Conservation (phyloP, 2,113 vertebrate genomes). For the Takifugu bimaculatus region DNA sequence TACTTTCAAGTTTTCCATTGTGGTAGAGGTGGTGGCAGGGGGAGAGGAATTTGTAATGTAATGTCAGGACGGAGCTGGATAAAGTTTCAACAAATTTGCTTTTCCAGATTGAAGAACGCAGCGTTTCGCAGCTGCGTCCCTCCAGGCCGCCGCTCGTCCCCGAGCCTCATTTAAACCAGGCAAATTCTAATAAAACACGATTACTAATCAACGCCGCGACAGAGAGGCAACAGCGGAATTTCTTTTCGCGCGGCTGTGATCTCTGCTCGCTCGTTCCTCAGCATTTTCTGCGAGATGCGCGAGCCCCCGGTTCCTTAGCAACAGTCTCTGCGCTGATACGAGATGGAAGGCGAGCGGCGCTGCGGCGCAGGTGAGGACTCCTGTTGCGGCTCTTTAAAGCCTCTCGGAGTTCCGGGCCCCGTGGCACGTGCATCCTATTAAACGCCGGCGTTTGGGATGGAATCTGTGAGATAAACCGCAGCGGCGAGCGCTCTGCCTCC, state of each 20-base stretch:
- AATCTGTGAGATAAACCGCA: not conserved
- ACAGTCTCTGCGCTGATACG: slow-evolving; percentile 76
- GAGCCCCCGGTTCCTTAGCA: slow-evolving; percentile 77
- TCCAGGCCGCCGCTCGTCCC: too few relatives aligned
- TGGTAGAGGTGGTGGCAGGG: not conserved
- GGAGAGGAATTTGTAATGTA: not conserved
- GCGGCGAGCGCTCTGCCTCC: not conserved
- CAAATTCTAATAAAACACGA: not conserved
- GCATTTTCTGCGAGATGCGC: slow-evolving; percentile 63
- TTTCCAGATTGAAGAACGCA: too few relatives aligned
- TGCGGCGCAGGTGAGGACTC: slow-evolving; percentile 66
- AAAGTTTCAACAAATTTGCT: not conserved
- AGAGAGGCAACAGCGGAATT: slow-evolving; percentile 28
- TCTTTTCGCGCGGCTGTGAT: slow-evolving; percentile 49
- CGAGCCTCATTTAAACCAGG: not conserved
- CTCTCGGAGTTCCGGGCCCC: slow-evolving; percentile 16
- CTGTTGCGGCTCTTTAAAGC: slow-evolving; percentile 40
- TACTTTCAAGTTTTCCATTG: not conserved
- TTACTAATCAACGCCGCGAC: slow-evolving; percentile 39
- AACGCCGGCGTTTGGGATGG: not conserved
- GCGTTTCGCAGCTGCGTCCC: too few relatives aligned
- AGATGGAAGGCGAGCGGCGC: slow-evolving; percentile 65
- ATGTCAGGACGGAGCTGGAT: not conserved
- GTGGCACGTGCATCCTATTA: slow-evolving; percentile 5
- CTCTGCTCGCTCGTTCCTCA: slow-evolving; percentile 62